Base-by-base conservation (phyloP, 1,140 invertebrate species). In the Drosophila truncata region DNA sequence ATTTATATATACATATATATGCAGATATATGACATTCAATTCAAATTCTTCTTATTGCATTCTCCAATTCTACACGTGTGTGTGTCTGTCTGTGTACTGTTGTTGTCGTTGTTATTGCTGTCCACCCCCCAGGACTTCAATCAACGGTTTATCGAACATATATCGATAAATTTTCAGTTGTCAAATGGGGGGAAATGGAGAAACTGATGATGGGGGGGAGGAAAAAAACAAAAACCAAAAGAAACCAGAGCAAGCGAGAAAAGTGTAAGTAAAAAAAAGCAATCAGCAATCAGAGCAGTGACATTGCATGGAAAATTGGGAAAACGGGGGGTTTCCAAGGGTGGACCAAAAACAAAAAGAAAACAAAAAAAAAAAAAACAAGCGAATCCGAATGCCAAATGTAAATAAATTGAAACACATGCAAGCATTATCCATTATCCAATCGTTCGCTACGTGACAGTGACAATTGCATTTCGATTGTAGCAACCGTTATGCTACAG, bases 341-440 rank as follows among this genome's bases (percentile, higher is more conserved):
- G 14, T 37, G 27, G 47, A 49, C 50, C 44, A 47, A 47, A 13
- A 37, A 46, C 18, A 23, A 8, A 69, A 72, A 11, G 4, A 50
- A 39, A 52, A 44, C 1, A 67, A 70, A 27, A 11, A 62, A 41
- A 50, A 20, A 65, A 44, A 29, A 27, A 54, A 67, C 65, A 69
- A 73, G 70, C 67, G 70, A 72, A 50, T 54, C 44, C 54, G 70
- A 73, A 73, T 73, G 70, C 52, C 70, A 73, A 73, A 73, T 73
- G 70, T 72, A 73, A 73, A 73, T 73, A 73, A 73, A 73, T 73
- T 73, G 70, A 73, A 73, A 73, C 70, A 72, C 70, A 73, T 73
- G 70, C 70, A 73, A 72, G 70, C 70, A 73, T 72, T 73, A 72
- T 72, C 69, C 69, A 72, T 72, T 72, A 70, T 70, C 69, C 54